Evolutionary conservation across 1,140 invertebrate genomes (phyloP).

Genomic region (Ptiloglossa arizonensis): DNA sequence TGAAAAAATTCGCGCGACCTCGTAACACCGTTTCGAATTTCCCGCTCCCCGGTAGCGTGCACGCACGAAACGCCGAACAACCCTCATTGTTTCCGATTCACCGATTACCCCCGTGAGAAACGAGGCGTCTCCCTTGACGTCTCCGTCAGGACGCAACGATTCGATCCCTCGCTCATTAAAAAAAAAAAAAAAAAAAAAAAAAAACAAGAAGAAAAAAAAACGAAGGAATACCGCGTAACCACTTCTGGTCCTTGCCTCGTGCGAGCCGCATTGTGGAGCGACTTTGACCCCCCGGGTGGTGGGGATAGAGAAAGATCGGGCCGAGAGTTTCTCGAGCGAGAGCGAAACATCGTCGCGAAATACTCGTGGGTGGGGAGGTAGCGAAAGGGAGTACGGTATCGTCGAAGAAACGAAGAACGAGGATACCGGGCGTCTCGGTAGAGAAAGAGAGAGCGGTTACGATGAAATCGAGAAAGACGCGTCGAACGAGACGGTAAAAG

Average conservation of each 20-base stretch:
- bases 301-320: neutral
- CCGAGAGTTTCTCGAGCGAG: neutral
- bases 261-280: neutral
- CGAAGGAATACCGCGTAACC: neutral
- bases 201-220: neutral
- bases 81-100: no score
- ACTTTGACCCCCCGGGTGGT: constrained; percentile 29
- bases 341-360: constrained; percentile 18
- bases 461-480: constrained; percentile 26
- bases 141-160: neutral
- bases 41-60: no score
- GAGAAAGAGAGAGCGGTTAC: neutral
- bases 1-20: no score
- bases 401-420: neutral
- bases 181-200: neutral
- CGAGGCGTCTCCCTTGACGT: no score
- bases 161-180: neutral
- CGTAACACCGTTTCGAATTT: no score
- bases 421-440: neutral
- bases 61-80: no score
- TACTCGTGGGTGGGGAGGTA: neutral
- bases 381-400: neutral
- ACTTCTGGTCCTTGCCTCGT: constrained; percentile 7
- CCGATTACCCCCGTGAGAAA: no score
- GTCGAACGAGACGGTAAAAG: constrained; percentile 47